Evolutionary conservation across 92 coral and sea anemone genomes (phyloP), one percentile per base, ranked within the genome.

Genomic region (Porites rus): DNA sequence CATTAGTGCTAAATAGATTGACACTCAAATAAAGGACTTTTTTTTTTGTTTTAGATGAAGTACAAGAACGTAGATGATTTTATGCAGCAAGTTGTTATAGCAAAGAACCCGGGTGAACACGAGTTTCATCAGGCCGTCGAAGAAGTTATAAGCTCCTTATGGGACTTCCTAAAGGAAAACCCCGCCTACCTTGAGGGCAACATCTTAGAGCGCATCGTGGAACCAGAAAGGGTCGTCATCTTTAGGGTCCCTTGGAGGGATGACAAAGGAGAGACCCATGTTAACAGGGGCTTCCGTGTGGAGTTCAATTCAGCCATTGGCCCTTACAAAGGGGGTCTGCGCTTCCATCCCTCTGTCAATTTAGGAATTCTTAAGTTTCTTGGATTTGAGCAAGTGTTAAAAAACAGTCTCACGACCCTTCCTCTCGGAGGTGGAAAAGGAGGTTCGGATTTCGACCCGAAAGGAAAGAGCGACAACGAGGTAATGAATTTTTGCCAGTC

Each of bases 401-500:
- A 94, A 86, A 94, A 94, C 88, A 94, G 98, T 54, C 90, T 94
- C 6, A 94, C 98, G 8, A 94, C 98, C 13, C 93, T 94, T 18
- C 98, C 98, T 51, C 87, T 94, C 18, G 98, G 98, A 8, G 98
- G 98, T 18, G 98, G 98, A 53, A 94, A 94, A 43, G 98, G 98
- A 17, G 98, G 98, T 1, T 94, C 98, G 10, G 98, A 94, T 78
- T 94, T 94, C 43, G 96, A 94, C 67, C 98, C 98, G 18, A 94
- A 94, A 60, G 98, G 96, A 65, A 94, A 80, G 85, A 84, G 85
- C 10, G 96, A 94, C 81, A 91, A 95, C 70, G 98, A 95, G 77
- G 98, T 95, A 52, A 95, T 95, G 98, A 95, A 79, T 73, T 95
- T 95, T 84, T 95, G 98, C 87, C 98, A 95, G 90, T 95, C 98